These are phyloP conservation scores for Glareola pratincola DNA, from an alignment of 2,113 vertebrate species.

Conservation along the genomic window DNA sequence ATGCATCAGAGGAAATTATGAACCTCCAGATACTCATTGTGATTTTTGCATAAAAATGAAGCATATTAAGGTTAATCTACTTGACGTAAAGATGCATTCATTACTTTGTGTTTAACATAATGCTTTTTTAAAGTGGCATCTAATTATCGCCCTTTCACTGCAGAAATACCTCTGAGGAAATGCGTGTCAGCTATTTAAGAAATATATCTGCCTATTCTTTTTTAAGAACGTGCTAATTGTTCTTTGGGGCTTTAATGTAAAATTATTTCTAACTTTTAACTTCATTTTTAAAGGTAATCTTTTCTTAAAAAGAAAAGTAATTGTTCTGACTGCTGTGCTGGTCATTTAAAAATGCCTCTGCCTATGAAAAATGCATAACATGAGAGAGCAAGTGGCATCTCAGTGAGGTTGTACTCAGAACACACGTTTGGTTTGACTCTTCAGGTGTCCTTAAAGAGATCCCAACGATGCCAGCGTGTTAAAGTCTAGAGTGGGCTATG, in stretches of 20 bases:
- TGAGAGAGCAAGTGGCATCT: background rate
- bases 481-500: background rate
- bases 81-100: background rate
- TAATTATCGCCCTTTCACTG: background rate
- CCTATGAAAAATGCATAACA: background rate
- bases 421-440: background rate
- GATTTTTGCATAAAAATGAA: conserved; percentile 3
- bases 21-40: background rate
- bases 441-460: background rate
- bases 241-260: background rate
- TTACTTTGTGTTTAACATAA: conserved; percentile 2
- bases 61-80: background rate
- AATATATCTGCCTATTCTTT: background rate
- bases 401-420: background rate
- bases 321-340: background rate
- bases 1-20: background rate
- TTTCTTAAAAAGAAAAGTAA: background rate
- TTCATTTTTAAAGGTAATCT: background rate
- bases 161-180: background rate
- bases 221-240: background rate
- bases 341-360: background rate
- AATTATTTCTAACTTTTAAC: background rate
- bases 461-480: background rate
- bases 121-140: background rate
- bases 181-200: background rate